Conservation (phyloP, 1,140 invertebrate genomes). For the Nasonia longicornis region DNA sequence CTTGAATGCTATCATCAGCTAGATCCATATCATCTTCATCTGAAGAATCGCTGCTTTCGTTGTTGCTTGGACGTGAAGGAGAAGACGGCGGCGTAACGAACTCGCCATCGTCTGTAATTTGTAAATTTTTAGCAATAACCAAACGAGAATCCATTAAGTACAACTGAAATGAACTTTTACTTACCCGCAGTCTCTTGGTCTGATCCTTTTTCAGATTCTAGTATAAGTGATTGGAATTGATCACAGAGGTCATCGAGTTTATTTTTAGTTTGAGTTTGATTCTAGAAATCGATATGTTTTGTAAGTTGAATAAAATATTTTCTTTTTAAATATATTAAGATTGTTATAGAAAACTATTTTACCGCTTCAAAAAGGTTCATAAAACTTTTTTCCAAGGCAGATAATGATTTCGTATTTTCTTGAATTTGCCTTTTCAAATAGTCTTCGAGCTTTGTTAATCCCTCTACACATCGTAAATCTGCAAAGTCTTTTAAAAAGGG, state of each 20-base stretch:
- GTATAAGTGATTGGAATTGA: slow-evolving; percentile 32
- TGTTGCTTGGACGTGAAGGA: slow-evolving; percentile 6
- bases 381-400: slow-evolving; percentile 27
- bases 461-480: slow-evolving; percentile 79
- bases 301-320: neutral
- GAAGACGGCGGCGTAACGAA: slow-evolving; percentile 38
- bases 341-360: slow-evolving; percentile 1
- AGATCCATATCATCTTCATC: slow-evolving; percentile 41
- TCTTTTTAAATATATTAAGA: neutral
- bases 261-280: slow-evolving; percentile 9
- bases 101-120: slow-evolving; percentile 44
- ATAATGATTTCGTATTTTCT: slow-evolving; percentile 17
- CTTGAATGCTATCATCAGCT: slow-evolving; percentile 51
- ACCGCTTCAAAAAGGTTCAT: slow-evolving; percentile 28
- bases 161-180: neutral
- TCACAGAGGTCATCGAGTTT: slow-evolving; percentile 35
- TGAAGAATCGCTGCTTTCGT: slow-evolving; percentile 22
- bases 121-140: slow-evolving; percentile 11
- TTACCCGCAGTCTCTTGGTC: slow-evolving; percentile 49
- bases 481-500: slow-evolving; percentile 85
- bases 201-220: slow-evolving; percentile 23
- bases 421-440: slow-evolving; percentile 73
- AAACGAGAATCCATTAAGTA: neutral
- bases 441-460: slow-evolving; percentile 79
- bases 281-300: neutral